Base-by-base conservation (phyloP, 2,113 vertebrate genomes). In the Upupa epops region DNA sequence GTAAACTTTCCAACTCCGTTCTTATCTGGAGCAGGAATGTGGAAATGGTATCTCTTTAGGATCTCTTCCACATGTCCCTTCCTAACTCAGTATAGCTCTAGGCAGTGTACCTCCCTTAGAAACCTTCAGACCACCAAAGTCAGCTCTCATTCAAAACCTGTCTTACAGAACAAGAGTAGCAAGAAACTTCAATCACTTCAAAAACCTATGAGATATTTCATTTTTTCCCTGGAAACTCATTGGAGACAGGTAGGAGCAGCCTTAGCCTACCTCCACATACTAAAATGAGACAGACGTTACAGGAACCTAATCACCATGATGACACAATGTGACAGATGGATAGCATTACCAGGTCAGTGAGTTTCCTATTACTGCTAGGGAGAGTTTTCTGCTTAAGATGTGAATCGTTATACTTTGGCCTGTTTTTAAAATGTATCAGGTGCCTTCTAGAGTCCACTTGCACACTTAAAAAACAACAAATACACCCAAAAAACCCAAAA, bases 321-420 rank as follows among this genome's bases (percentile, higher is more conserved):
- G 92, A 95, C 78, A 83, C 88, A 79, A 88, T 92, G 75, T 83
- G 93, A 96, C 89, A 95, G 93, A 94, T 56, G 77, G 96, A 94
- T 90, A 90, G 51, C 77, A 61, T 92, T 96, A 94, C 78, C 71
- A 87, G 95, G 84, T 95, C 94, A 96, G 63, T 85, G 82, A 94
- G 92, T 87, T 92, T 96, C 83, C 84, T 89, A 52, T 94, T 88
- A 93, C 83, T 93, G 40, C 76, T 80, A 92, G 83, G 74, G 72
- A 86, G 55, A 92, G 51, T 83, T 90, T 93, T 82, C 92, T 93
- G 71, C 72, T 93, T 86, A 68, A 66, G 68, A 89, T 85, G 91
- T 63, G 87, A 89, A 92, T 80, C 3, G 1, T 65, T 56, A 40
- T 4, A 64, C 73, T 91, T 76, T 83, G 73, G 87, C 52, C 70